phyloP scores from a whole-genome alignment of 2,113 vertebrate genomes.

The Phyllostomus discolor region DNA sequence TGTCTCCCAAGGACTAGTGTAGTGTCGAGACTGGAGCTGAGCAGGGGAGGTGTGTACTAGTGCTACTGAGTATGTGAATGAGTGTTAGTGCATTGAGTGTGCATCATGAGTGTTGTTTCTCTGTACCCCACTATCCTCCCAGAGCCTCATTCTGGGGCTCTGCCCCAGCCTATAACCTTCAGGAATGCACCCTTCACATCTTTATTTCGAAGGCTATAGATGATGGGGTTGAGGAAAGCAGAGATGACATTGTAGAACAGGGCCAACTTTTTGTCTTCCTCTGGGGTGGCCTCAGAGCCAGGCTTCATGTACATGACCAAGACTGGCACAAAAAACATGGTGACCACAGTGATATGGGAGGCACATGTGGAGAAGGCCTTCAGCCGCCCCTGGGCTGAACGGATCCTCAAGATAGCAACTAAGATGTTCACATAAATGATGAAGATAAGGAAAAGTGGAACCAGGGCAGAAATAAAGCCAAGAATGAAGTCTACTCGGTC shows the following conservation, averaged over 20 bases:
- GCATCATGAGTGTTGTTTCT: background rate
- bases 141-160: constrained; percentile 1
- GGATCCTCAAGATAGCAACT: constrained; percentile 49
- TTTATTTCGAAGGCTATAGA: constrained; percentile 66
- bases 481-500: constrained; percentile 56
- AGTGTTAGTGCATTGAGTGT: background rate
- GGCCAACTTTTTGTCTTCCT: constrained; percentile 68
- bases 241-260: constrained; percentile 67
- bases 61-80: background rate
- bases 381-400: constrained; percentile 6
- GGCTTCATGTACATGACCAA: constrained; percentile 69
- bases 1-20: background rate
- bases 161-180: constrained; percentile 25
- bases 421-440: constrained; percentile 55
- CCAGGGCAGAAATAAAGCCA: constrained; percentile 56
- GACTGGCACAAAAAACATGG: constrained; percentile 61
- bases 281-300: constrained; percentile 30
- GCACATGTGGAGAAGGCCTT: constrained; percentile 64
- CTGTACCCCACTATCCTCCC: background rate
- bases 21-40: background rate
- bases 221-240: constrained; percentile 69
- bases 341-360: constrained; percentile 62
- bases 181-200: constrained; percentile 62
- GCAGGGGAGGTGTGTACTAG: background rate
- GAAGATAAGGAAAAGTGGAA: constrained; percentile 61